Base-by-base conservation (phyloP, 2,888 invertebrate genomes). In the Teleogryllus oceanicus region DNA sequence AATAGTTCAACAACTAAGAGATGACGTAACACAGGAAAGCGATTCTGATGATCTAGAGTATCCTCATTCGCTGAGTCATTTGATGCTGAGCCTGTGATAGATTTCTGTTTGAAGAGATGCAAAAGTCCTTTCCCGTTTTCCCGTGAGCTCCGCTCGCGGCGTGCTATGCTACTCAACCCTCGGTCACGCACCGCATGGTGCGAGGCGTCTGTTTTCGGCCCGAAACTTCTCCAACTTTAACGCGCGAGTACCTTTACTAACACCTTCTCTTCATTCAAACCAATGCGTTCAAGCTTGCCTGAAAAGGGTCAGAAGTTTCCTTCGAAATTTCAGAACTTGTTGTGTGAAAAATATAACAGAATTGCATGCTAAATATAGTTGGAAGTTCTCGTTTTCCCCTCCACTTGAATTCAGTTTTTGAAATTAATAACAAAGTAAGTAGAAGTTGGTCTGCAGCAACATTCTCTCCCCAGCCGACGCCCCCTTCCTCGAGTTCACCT, bases 301-400 rank as follows among this genome's bases (percentile, higher is more conserved):
- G 62, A 62, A 62, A 62, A n/a, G n/a, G 62, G 62, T n/a, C 16
- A 62, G n/a, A 62, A n/a, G 13, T 62, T 62, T 62, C 62, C 62
- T 62, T 62, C n/a, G 62, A 62, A 62, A 62, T 62, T 62, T 62
- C n/a, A 62, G 62, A 62, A 62, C 62, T 62, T 62, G 62, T 62
- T 62, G 62, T 62, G 62, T 62, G 62, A 62, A 62, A 62, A 18
- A 62, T n/a, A 62, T 62, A 12, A 62, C 62, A n/a, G 62, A 62
- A 62, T 62, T 62, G 62, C n/a, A n/a, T 62, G 62, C 16, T 18
- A 62, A 62, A 62, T 62, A 62, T 62, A 62, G 16, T 62, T 62
- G 13, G n/a, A n/a, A n/a, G 62, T n/a, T 18, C 62, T 62, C 13
- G n/a, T 62, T 62, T 62, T 62, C 62, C 13, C 37, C 62, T 62